phyloP scores from a whole-genome alignment of 2,113 vertebrate genomes.

The Catharus fuscescens region DNA sequence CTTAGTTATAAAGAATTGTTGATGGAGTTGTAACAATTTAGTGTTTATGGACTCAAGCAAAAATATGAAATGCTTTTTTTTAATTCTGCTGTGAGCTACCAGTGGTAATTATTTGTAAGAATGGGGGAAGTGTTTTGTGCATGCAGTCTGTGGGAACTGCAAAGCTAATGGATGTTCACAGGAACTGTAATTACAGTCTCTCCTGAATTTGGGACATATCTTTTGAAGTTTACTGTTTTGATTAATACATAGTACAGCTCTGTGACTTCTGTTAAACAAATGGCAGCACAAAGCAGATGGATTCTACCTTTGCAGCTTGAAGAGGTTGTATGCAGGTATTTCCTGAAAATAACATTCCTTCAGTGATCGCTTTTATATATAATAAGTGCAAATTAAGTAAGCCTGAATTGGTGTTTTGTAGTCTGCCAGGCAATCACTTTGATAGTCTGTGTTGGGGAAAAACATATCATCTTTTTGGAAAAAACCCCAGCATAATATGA shows the following conservation, averaged over 20 bases:
- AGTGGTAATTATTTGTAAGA: background rate
- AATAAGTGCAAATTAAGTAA: constrained; percentile 9
- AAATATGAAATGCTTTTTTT: background rate
- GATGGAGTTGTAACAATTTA: background rate
- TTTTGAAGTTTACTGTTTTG: background rate
- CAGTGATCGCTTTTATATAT: background rate
- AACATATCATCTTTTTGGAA: background rate
- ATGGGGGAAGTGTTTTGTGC: background rate
- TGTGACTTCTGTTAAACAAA: constrained; percentile 9
- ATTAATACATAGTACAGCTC: background rate
- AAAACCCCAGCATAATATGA: background rate
- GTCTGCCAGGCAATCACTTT: background rate
- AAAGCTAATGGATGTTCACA: background rate
- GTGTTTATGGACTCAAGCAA: background rate
- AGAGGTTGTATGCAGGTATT: background rate
- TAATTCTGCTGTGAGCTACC: background rate
- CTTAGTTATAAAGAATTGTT: background rate
- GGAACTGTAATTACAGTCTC: background rate
- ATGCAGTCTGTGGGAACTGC: background rate
- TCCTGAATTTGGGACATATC: background rate
- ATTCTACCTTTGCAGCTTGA: background rate
- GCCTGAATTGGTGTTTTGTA: background rate
- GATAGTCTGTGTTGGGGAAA: background rate
- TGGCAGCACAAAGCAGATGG: background rate
- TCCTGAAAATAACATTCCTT: background rate